Conservation (phyloP, 2,113 vertebrate species). For the Elephantulus edwardii region DNA sequence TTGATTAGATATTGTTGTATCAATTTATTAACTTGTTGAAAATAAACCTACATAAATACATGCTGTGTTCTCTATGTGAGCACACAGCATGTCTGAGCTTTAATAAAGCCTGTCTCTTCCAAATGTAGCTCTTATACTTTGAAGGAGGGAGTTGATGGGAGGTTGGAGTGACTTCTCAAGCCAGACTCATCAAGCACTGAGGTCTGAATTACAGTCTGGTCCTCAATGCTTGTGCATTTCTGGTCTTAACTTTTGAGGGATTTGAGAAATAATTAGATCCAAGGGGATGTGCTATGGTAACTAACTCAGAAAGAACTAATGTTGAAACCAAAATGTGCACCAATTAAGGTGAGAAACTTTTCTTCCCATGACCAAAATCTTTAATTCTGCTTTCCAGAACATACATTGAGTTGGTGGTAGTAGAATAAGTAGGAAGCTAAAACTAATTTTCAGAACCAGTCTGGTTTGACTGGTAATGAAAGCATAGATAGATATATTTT, state of each 20-base stretch:
- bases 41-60: not conserved
- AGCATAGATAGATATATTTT: not conserved
- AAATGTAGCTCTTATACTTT: not conserved
- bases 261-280: not conserved
- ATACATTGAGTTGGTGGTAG: not conserved
- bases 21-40: not conserved
- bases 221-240: not conserved
- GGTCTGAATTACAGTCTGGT: not conserved
- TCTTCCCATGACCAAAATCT: not conserved
- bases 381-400: not conserved
- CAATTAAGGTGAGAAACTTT: not conserved
- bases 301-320: not conserved
- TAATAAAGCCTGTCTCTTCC: not conserved
- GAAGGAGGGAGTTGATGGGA: not conserved
- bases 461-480: not conserved
- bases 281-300: not conserved
- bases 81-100: not conserved
- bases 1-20: not conserved
- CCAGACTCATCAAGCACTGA: not conserved
- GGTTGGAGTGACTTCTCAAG: fast-evolving
- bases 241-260: not conserved
- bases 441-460: not conserved
- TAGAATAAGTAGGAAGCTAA: not conserved
- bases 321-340: not conserved
- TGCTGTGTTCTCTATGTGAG: not conserved